These are phyloP conservation scores for Chorisops tibialis DNA, from an alignment of 2,888 invertebrate species.

Conservation along the genomic window DNA sequence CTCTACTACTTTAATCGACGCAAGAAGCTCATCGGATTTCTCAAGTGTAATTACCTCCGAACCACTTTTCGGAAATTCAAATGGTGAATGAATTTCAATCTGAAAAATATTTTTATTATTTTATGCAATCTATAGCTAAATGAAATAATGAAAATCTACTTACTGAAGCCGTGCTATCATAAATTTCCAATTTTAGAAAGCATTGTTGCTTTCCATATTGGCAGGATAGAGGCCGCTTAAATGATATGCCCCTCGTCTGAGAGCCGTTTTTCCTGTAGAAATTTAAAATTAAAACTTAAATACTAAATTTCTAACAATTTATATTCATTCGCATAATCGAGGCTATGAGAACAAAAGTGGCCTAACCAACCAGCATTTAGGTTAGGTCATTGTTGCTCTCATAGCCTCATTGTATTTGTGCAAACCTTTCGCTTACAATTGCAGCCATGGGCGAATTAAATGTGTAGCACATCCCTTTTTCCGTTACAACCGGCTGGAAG, in stretches of 20 bases:
- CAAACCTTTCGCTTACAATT: slow-evolving; percentile 10
- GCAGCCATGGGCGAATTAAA: slow-evolving; percentile 54
- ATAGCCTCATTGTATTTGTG: too few relatives aligned
- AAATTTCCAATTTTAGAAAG: not conserved
- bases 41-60: slow-evolving; percentile 24
- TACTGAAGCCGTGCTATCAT: not conserved
- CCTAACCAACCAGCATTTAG: too few relatives aligned
- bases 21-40: slow-evolving; percentile 25
- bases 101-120: slow-evolving; percentile 29
- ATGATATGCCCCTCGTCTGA: not conserved
- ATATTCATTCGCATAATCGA: too few relatives aligned
- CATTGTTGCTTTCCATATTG: slow-evolving; percentile 12
- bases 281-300: too few relatives aligned
- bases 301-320: too few relatives aligned
- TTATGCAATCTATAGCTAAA: too few relatives aligned
- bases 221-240: not conserved
- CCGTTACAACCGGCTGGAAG: slow-evolving; percentile 53
- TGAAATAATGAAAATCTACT: too few relatives aligned
- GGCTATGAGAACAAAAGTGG: too few relatives aligned
- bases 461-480: slow-evolving; percentile 59
- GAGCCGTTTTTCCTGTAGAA: too few relatives aligned
- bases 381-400: too few relatives aligned
- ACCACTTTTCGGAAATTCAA: slow-evolving; percentile 40
- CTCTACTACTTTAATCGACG: slow-evolving; percentile 28
- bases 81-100: slow-evolving; percentile 48